Conservation (phyloP, 2,113 vertebrate species). For the mouse (Mus musculus) region GRCm39 chr15:31392001-31392500, state of each 20-base stretch:
- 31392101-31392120: not conserved
- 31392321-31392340: not conserved
- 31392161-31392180: not conserved
- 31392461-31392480: rapidly evolving
- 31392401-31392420: not conserved
- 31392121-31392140: not conserved
- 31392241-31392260: no score
- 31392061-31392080: not conserved
- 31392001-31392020: no score
- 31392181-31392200: not conserved
- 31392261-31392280: no score
- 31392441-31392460: rapidly evolving
- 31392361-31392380: rapidly evolving
- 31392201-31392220: not conserved
- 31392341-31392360: not conserved
- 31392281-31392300: rapidly evolving
- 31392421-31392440: not conserved
- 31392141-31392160: no score
- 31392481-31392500: not conserved
- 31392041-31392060: not conserved
- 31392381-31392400: no score
- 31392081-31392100: not conserved
- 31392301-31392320: not conserved
- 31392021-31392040: not conserved
- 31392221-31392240: not conserved